Base-by-base conservation (phyloP, 2,113 vertebrate genomes). In the Lynx canadensis region DNA sequence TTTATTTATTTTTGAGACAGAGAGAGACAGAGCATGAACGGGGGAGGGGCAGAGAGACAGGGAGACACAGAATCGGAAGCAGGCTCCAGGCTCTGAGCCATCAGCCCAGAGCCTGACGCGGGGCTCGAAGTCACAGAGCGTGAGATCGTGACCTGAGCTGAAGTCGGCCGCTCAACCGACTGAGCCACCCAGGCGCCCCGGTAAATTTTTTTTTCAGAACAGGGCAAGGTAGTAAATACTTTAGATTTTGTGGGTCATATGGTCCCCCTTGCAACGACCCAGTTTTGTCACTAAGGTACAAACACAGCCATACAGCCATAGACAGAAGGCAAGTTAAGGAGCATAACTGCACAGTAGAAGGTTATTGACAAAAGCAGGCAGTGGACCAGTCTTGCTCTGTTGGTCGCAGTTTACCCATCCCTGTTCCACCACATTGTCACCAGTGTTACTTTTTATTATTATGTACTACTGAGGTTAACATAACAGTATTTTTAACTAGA, bases 401-500 rank as follows among this genome's bases (percentile, higher is more conserved):
- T 3, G 7, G 6, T 27, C 25, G 31, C 3, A 31, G 27, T 36
- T 91, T 33, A 79, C 48, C 36, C 15, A 76, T 69, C n/a, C 31
- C 31, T 18, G 12, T 86, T 69, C 80, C 71, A 27, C 13, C 31
- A 27, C 3, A 1, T 63, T 93, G 36, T 41, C 33, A 50, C 6
- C 18, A 48, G 1, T 74, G 18, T 63, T 41, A 2, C 18, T 69
- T 89, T 94, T 87, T 36, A 90, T 38, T 38, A 38, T 29, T 29
- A 81, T 10, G 36, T 45, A 36, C 45, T 68, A 2, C 33, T 55
- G 6, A 92, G 82, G 13, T 52, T 52, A 95, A 81, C 4, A 19
- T 60, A 71, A 25, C 36, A 69, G 79, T 85, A 65, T 52, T 84
- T 96, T 76, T 48, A 83, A 79, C 81, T 89, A 76, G 89, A 73